Evolutionary conservation across 2,113 vertebrate species (phyloP), one percentile per base, ranked within the genome.

Genomic region (Puffinus mauretanicus): DNA sequence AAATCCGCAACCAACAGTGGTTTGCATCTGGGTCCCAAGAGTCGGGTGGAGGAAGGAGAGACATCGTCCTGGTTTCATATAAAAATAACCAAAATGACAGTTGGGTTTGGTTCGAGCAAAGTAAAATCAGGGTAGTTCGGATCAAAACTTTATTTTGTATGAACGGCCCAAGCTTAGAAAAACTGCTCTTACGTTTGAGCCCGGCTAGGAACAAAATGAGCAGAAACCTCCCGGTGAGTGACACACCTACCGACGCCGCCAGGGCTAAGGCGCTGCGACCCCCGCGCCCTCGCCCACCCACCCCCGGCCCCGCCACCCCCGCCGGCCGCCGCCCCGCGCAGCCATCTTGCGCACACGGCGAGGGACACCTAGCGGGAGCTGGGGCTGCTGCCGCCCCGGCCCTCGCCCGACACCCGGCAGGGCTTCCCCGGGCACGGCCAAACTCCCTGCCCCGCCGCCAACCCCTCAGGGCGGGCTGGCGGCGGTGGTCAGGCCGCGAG

Each of bases 231-330:
- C 22, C 3, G 44, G 12, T 3, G 11, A 10, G 36, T 5, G 32
- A 7, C 16, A 46, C 15, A 12, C 18, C 54, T 1, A 2, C 20
- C 25, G 6, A 5, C 4, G 19, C 13, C 25, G 10, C 15, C 62
- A 10, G 27, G 9, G 7, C 3, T 4, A 8, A 2, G n/a, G 36
- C 2, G 36, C n/a, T 8, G 46, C 5, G 4, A 26, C 38, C 16
- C 36, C 36, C 36, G 36, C 36, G 36, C 36, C 36, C 36, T 7
- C 36, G 36, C 36, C 36, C 36, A 38, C 36, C 36, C 36, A 38
- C 36, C 36, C 38, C 8, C 2, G 22, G 1, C 5, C 24, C 38
- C 22, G 12, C 36, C 22, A 24, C 22, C 49, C 49, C 51, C 49
- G 32, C 65, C 18, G 17, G 21, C 44, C 5, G n/a, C 69, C 7